Conservation (phyloP, 2,113 vertebrate genomes). For the Calypte anna region DNA sequence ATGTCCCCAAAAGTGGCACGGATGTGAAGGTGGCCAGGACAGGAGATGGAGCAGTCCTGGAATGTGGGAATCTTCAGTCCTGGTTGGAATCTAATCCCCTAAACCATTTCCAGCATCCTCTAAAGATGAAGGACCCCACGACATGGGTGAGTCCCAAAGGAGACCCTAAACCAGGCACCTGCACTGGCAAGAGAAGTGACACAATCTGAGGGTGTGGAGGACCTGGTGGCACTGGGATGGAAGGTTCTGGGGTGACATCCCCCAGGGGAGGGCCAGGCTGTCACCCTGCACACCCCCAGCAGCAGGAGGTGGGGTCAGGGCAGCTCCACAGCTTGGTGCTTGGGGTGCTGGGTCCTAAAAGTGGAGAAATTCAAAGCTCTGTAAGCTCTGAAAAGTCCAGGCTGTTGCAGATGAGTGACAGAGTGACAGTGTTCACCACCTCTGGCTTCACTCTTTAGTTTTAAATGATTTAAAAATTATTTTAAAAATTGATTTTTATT, state of each 20-base stretch:
- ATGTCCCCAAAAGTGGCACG: too few species aligned
- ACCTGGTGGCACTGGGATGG: neutral
- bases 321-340: neutral
- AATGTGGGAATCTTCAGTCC: neutral
- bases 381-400: too few species aligned
- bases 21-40: neutral
- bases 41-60: neutral
- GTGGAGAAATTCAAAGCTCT: too few species aligned
- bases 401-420: neutral
- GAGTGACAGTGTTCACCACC: neutral
- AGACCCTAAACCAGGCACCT: neutral
- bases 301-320: neutral
- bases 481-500: too few species aligned
- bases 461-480: too few species aligned
- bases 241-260: neutral
- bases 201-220: neutral
- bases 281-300: neutral
- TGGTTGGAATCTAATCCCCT: neutral
- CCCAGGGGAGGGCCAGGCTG: neutral
- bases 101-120: neutral
- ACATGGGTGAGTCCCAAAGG: accelerated
- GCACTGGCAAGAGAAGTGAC: accelerated
- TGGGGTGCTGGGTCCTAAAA: neutral
- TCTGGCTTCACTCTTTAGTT: too few species aligned
- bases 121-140: neutral